phyloP scores from a whole-genome alignment of 2,797 vertebrate genomes.

The Carapus acus region DNA sequence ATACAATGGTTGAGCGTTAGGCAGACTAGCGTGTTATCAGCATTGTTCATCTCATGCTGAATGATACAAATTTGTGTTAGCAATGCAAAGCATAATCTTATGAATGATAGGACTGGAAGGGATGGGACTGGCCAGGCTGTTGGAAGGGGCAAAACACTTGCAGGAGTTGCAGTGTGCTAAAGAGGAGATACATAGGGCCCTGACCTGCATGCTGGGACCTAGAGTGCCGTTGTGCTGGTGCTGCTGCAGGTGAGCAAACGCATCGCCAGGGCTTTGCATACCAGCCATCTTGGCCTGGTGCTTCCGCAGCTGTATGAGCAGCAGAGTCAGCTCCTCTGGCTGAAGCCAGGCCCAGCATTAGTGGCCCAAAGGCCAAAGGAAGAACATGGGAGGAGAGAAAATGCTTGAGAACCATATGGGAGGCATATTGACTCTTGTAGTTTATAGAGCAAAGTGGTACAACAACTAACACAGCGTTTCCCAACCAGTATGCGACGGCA shows the following conservation, averaged over 20 bases:
- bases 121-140: slow-evolving; percentile 37
- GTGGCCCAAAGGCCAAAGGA: slow-evolving; percentile 69
- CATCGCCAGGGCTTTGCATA: slow-evolving; percentile 84
- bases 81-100: slow-evolving; percentile 48
- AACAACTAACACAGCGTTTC: slow-evolving; percentile 18
- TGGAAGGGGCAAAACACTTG: slow-evolving; percentile 63
- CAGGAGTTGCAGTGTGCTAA: slow-evolving; percentile 58
- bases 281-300: slow-evolving; percentile 92
- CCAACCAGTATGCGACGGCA: too few relatives aligned
- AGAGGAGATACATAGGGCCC: slow-evolving; percentile 70
- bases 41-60: slow-evolving; percentile 54
- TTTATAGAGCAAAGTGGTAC: slow-evolving; percentile 28
- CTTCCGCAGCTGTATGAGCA: slow-evolving; percentile 91
- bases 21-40: slow-evolving; percentile 14
- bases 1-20: slow-evolving; percentile 12
- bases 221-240: slow-evolving; percentile 87
- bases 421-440: slow-evolving; percentile 28
- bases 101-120: slow-evolving; percentile 55
- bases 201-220: slow-evolving; percentile 90
- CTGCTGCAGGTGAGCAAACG: slow-evolving; percentile 85
- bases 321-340: slow-evolving; percentile 94
- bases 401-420: slow-evolving; percentile 60
- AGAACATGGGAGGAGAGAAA: slow-evolving; percentile 68
- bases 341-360: slow-evolving; percentile 77
- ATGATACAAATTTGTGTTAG: slow-evolving; percentile 29